Evolutionary conservation across 2,113 vertebrate genomes (phyloP).

Genomic region (Malurus alboscapulatus): DNA sequence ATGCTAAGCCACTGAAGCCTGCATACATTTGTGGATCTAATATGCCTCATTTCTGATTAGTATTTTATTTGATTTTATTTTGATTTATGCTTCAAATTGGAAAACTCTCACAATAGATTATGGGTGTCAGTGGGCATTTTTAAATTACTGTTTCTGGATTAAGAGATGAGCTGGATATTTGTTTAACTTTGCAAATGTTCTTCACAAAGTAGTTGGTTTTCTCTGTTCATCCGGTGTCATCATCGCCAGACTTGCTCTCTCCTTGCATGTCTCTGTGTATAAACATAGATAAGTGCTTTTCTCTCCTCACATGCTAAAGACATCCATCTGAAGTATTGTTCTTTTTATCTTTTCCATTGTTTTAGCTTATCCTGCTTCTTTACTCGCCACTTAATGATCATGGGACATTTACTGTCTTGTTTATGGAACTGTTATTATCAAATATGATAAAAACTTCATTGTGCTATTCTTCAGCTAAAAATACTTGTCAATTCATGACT

Average conservation of each 20-base stretch:
- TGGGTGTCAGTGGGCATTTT: slow-evolving; percentile 32
- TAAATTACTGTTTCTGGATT: slow-evolving; percentile 5
- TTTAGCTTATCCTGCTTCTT: background rate
- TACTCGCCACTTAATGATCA: background rate
- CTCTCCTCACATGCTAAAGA: background rate
- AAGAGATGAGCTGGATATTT: slow-evolving; percentile 12
- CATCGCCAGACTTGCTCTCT: background rate
- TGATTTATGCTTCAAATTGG: slow-evolving; percentile 13
- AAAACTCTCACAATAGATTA: background rate
- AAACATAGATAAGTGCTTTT: background rate
- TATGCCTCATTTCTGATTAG: slow-evolving; percentile 4
- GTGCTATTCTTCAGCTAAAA: background rate
- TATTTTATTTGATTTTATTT: slow-evolving; percentile 39
- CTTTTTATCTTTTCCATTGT: background rate
- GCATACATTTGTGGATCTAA: background rate
- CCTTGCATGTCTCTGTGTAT: background rate
- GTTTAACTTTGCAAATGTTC: background rate
- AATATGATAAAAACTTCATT: background rate
- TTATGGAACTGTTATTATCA: background rate
- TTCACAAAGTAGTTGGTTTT: slow-evolving; percentile 14
- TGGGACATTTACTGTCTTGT: background rate
- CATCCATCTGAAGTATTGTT: background rate
- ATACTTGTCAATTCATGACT: background rate
- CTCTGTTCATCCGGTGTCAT: background rate
- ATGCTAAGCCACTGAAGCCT: slow-evolving; percentile 39